Evolutionary conservation across 2,888 invertebrate species (phyloP), one percentile per base, ranked within the genome.

Genomic region (Gonocerus acuteangulatus): DNA sequence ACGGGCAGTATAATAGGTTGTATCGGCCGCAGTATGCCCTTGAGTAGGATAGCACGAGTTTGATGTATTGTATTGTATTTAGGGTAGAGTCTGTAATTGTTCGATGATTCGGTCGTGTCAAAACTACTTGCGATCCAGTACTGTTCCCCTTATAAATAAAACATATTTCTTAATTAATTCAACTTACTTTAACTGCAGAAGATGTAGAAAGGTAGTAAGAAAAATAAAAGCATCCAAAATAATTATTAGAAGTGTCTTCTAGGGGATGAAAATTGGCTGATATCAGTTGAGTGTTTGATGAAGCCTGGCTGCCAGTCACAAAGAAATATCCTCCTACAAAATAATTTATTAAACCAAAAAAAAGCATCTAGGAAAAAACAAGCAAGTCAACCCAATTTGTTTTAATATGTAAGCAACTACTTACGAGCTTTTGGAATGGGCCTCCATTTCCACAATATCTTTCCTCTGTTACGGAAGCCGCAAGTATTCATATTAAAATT

Each of bases 391-490:
- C n/a, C n/a, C n/a, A n/a, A n/a, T n/a, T n/a, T n/a, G n/a, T n/a
- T n/a, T n/a, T n/a, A n/a, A n/a, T n/a, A n/a, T n/a, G n/a, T n/a
- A n/a, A n/a, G n/a, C n/a, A n/a, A n/a, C n/a, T n/a, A n/a, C n/a
- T 44, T 56, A 69, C 69, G 69, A 49, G 68, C 67, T 13, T 65
- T 61, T 32, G 67, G 68, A 13, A 67, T 61, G 27, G 64, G 67
- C 34, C 67, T 65, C 71, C 70, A 69, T 34, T 66, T 67, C 69
- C 70, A 71, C 6, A 65, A 67, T 1, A 69, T 48, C 2, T 67
- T 63, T 7, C 68, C 69, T 18, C 68, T 69, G 60, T 71, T 70
- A 59, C 68, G 68, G 65, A 69, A 71, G n/a, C 71, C 71, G 51
- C 71, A 71, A 13, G 66, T 67, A 60, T 71, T 64, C 4, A 60